phyloP scores from a whole-genome alignment of 2,888 invertebrate species.

The Rhingia rostrata region DNA sequence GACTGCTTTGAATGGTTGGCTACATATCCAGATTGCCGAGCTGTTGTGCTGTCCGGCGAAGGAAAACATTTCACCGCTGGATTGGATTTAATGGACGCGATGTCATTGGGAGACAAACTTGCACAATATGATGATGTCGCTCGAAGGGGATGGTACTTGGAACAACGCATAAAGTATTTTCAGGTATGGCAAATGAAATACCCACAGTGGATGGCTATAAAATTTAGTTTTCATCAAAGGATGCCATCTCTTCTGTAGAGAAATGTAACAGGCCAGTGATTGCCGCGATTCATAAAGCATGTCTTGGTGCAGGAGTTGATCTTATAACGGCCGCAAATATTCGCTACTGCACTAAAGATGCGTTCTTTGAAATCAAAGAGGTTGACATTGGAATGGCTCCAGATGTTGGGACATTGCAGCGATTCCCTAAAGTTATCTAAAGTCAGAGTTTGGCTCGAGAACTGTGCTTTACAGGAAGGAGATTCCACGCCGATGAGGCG shows the following conservation, averaged over 20 bases:
- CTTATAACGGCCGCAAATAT: constrained; percentile 95
- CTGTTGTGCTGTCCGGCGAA: constrained; percentile 92
- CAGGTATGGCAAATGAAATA: constrained; percentile 83
- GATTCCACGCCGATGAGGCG: constrained; percentile 92
- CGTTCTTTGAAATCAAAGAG: constrained; percentile 96
- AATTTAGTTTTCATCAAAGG: constrained; percentile 77
- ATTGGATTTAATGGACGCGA: constrained; percentile 85
- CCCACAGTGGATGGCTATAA: background rate
- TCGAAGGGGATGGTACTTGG: constrained; percentile 88
- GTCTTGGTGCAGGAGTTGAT: constrained; percentile 96
- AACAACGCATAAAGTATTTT: constrained; percentile 86
- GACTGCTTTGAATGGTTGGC: constrained; percentile 91
- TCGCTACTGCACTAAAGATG: constrained; percentile 93
- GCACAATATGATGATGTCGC: constrained; percentile 89
- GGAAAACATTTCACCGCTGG: constrained; percentile 94
- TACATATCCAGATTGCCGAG: constrained; percentile 91
- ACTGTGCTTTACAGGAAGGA: constrained; percentile 93
- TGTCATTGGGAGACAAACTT: constrained; percentile 79
- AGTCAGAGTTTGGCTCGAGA: constrained; percentile 94
- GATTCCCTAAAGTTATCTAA: constrained; percentile 94
- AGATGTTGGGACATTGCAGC: constrained; percentile 96
- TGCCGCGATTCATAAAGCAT: constrained; percentile 92
- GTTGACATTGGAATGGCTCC: constrained; percentile 94
- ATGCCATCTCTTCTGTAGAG: constrained; percentile 91
- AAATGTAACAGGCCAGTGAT: constrained; percentile 96